phyloP scores from a whole-genome alignment of 2,113 vertebrate genomes.

The Suricata suricatta region DNA sequence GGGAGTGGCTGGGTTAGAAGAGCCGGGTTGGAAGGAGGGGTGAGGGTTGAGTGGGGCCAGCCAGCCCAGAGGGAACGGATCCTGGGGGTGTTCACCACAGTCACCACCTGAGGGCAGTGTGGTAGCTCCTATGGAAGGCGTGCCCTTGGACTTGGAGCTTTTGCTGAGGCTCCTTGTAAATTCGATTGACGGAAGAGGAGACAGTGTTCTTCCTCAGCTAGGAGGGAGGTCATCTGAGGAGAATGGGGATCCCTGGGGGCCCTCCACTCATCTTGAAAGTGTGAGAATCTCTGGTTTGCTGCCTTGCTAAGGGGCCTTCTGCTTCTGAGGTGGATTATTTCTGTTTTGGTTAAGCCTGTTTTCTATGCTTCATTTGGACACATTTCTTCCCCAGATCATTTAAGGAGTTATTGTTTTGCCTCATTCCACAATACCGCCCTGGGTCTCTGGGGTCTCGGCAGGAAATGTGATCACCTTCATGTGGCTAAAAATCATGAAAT shows the following conservation, averaged over 20 bases:
- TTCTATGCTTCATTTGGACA: background rate
- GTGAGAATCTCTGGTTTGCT: background rate
- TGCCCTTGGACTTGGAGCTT: background rate
- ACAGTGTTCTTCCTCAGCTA: background rate
- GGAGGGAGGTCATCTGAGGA: slow-evolving; percentile 21
- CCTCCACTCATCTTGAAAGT: slow-evolving; percentile 8
- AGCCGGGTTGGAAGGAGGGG: background rate
- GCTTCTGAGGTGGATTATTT: background rate
- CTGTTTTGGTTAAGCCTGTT: slow-evolving; percentile 24
- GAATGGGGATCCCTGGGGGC: background rate
- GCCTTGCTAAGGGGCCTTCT: background rate
- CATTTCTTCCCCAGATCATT: slow-evolving; percentile 8
- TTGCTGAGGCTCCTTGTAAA: background rate
- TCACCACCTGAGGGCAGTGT: slow-evolving; percentile 64
- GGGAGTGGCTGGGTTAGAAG: background rate
- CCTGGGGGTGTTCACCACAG: background rate
- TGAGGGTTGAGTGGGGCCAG: background rate
- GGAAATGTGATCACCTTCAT: slow-evolving; percentile 42
- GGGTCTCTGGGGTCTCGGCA: slow-evolving; percentile 20
- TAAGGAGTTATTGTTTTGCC: background rate
- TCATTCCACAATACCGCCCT: slow-evolving; percentile 7
- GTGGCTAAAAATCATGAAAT: slow-evolving; percentile 28
- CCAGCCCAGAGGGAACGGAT: background rate
- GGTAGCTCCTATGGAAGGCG: background rate
- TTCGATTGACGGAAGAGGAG: background rate